A percentile compares a stretch with the other conserved stretches of the same genome.
These are phyloP conservation scores for Sternarchorhynchus goeldii DNA, from an alignment of 2,797 vertebrate genomes.

Conservation along the genomic window DNA sequence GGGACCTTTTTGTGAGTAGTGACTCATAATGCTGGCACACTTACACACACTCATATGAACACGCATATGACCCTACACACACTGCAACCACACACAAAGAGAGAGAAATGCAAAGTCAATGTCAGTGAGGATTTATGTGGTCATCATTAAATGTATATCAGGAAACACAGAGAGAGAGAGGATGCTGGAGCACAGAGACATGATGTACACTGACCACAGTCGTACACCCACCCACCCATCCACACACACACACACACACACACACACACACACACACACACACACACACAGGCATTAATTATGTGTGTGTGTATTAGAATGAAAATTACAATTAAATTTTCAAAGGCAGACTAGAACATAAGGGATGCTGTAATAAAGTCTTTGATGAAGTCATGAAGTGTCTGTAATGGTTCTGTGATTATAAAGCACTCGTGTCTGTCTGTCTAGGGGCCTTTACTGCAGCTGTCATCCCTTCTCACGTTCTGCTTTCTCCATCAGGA, in stretches of 20 bases:
- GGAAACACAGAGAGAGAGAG: background rate
- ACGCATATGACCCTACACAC: background rate
- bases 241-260: no score
- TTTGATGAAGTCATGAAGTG: no score
- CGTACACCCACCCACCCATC: background rate
- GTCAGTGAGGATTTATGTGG: slow-evolving; percentile 2
- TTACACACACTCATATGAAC: background rate
- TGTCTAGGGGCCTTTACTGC: background rate
- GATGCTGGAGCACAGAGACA: background rate
- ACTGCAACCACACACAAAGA: slow-evolving; percentile 4
- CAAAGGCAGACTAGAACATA: no score
- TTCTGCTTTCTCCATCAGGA: slow-evolving; percentile 22
- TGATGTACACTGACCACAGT: background rate
- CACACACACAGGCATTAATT: no score
- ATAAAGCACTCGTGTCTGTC: no score
- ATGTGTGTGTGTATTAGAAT: no score
- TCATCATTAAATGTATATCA: slow-evolving; percentile 24
- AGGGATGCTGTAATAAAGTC: no score
- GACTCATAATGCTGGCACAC: background rate
- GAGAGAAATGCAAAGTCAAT: background rate
- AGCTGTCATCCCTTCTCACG: background rate
- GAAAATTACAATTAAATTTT: no score
- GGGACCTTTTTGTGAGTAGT: slow-evolving; percentile 35
- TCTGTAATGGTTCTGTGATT: no score
- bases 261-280: no score